phyloP scores from a whole-genome alignment of 2,888 invertebrate species.

The Amblyjoppa fuscipennis region DNA sequence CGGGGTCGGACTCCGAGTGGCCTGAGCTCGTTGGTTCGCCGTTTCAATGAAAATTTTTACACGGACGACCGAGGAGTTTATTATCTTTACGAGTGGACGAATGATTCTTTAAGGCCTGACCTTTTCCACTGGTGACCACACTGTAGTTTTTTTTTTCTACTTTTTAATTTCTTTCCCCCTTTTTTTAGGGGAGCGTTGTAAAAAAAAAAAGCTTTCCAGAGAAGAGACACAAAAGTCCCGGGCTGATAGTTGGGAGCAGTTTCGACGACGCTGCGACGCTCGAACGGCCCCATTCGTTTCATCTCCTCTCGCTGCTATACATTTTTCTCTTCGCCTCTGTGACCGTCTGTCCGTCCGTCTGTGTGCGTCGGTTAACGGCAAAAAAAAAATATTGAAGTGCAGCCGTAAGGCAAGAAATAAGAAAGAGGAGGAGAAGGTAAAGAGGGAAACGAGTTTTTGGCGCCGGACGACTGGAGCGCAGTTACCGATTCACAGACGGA shows the following conservation, averaged over 20 bases:
- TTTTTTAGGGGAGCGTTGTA: constrained; percentile 1
- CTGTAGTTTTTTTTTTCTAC: neutral
- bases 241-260: neutral
- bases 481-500: constrained; percentile 1
- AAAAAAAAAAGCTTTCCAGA: constrained; percentile 7
- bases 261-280: neutral
- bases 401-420: constrained; percentile 18
- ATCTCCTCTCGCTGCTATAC: constrained; percentile 11
- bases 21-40: neutral
- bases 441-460: too few species aligned
- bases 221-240: constrained; percentile 1
- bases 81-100: constrained; percentile 45
- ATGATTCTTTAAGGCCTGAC: constrained; percentile 50
- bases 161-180: neutral
- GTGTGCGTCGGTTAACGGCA: neutral
- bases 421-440: neutral
- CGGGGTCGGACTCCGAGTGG: constrained; percentile 18
- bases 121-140: constrained; percentile 27
- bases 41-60: constrained; percentile 38
- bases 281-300: constrained; percentile 25
- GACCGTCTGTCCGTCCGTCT: too few species aligned
- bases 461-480: neutral
- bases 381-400: constrained; percentile 38
- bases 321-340: constrained; percentile 9
- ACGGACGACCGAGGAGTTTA: constrained; percentile 30